Conservation (phyloP, 2,797 vertebrate species). For the Thripadectes ignobilis region DNA sequence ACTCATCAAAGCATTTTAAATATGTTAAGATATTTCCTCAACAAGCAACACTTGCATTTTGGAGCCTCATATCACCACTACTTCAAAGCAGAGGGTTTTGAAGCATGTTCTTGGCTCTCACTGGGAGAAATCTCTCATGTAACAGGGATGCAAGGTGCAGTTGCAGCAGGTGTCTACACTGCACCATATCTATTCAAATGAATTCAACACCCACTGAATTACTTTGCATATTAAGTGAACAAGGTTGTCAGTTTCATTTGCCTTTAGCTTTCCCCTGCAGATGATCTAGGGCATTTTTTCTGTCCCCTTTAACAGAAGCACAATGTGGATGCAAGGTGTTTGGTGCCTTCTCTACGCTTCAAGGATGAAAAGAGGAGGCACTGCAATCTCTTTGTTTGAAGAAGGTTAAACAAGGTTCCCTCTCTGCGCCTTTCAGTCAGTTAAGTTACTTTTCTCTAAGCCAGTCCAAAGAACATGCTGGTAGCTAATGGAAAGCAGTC, state of each 20-base stretch:
- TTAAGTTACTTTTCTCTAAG: neutral
- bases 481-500: neutral
- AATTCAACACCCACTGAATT: conserved; percentile 48
- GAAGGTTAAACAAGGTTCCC: neutral
- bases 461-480: neutral
- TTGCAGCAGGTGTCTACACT: conserved; percentile 42
- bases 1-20: conserved; percentile 42
- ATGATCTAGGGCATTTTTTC: neutral
- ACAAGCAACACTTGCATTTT: neutral
- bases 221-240: conserved; percentile 50
- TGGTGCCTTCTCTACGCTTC: neutral
- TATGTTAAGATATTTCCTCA: conserved; percentile 56
- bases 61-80: conserved; percentile 22
- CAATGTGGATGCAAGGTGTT: neutral
- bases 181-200: conserved; percentile 60
- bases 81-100: conserved; percentile 62
- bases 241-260: conserved; percentile 18
- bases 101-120: conserved; percentile 57
- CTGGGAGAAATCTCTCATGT: conserved; percentile 60
- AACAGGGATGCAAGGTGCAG: conserved; percentile 53
- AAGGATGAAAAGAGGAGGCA: neutral
- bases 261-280: neutral
- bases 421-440: neutral
- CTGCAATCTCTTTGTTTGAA: neutral
- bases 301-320: neutral